phyloP scores from a whole-genome alignment of 2,888 invertebrate species.

The Caenorhabditis angaria region DNA sequence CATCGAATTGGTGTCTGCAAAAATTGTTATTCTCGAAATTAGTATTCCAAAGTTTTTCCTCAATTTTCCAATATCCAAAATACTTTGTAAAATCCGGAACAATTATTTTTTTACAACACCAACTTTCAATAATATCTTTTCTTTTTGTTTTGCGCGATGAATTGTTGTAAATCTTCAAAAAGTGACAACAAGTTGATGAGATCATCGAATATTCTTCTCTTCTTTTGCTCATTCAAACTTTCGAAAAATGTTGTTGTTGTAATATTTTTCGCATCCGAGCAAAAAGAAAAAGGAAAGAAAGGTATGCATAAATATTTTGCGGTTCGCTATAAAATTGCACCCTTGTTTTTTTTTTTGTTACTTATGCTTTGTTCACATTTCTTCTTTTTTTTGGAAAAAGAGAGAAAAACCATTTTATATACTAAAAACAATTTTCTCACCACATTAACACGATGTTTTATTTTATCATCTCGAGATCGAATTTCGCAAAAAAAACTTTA shows the following conservation, averaged over 20 bases:
- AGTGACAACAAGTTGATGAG: slow-evolving; percentile 4
- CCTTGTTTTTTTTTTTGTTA: not conserved
- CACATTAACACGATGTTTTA: too few species aligned
- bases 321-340: too few species aligned
- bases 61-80: too few species aligned
- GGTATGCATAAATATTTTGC: too few species aligned
- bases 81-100: too few species aligned
- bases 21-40: too few species aligned
- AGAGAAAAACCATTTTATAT: too few species aligned
- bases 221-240: not conserved
- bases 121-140: too few species aligned
- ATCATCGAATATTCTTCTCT: not conserved
- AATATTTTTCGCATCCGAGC: too few species aligned
- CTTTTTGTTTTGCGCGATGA: not conserved
- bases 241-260: not conserved
- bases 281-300: too few species aligned
- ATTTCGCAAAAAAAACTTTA: not conserved
- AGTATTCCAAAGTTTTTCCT: too few species aligned
- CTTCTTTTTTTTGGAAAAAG: not conserved
- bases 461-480: not conserved
- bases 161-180: not conserved
- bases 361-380: not conserved
- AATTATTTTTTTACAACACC: not conserved
- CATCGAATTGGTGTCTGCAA: too few species aligned
- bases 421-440: not conserved